Percentiles rank a stretch among this genome's conserved stretches.
Evolutionary conservation across 1,140 invertebrate genomes (phyloP).

Genomic region (Lucilia cuprina): DNA sequence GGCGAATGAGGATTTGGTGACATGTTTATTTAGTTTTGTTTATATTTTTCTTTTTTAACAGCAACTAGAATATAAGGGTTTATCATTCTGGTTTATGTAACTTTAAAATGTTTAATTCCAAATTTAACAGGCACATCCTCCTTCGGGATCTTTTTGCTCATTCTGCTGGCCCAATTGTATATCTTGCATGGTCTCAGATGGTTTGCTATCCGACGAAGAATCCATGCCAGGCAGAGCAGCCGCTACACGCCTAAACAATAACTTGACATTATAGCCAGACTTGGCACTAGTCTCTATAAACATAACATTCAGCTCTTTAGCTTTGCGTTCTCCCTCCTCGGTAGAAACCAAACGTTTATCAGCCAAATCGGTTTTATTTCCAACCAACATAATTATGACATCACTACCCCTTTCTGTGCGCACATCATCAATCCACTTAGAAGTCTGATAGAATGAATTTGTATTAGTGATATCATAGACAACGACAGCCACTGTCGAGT

Average conservation of each 20-base stretch:
- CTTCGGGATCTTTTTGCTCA: constrained; percentile 88
- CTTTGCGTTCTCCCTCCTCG: constrained; percentile 97
- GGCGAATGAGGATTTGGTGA: constrained; percentile 26
- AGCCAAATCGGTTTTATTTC: constrained; percentile 99
- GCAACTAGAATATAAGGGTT: neutral
- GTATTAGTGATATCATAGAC: constrained; percentile 99
- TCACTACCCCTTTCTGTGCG: constrained; percentile 98
- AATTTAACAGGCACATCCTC: constrained; percentile 87
- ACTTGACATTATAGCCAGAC: constrained; percentile 99
- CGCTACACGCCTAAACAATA: constrained; percentile 97
- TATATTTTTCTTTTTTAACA: constrained; percentile 4
- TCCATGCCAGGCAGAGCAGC: constrained; percentile 99
- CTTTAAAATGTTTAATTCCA: neutral
- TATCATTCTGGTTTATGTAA: neutral
- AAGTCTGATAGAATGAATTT: constrained; percentile 99
- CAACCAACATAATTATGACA: constrained; percentile 99
- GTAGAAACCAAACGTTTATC: constrained; percentile 98
- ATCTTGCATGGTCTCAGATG: constrained; percentile 98
- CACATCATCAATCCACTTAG: constrained; percentile 99
- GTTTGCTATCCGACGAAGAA: constrained; percentile 89
- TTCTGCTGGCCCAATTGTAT: constrained; percentile 94
- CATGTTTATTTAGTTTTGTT: neutral
- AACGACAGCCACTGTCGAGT: constrained; percentile 99
- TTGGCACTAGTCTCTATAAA: constrained; percentile 99
- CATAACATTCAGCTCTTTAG: constrained; percentile 99